These are phyloP conservation scores for Sturnus vulgaris DNA, from an alignment of 2,113 vertebrate genomes.

Conservation along the genomic window DNA sequence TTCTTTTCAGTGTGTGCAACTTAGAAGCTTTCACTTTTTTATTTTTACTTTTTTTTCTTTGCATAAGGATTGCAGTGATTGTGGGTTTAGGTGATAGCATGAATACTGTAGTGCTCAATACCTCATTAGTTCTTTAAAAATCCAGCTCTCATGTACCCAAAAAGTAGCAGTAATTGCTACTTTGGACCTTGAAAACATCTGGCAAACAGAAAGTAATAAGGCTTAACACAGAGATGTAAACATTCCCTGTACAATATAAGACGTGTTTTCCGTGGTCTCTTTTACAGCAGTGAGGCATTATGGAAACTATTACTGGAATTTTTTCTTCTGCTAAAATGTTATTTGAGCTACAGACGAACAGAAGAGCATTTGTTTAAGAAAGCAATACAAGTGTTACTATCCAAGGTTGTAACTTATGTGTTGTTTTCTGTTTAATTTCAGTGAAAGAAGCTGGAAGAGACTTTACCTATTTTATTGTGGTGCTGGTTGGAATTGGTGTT, in stretches of 20 bases:
- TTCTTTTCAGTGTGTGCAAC: background rate
- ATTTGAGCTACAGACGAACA: background rate
- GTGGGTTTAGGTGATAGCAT: background rate
- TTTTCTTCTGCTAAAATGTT: background rate
- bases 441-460: slow-evolving; percentile 92
- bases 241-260: background rate
- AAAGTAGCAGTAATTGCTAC: background rate
- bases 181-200: background rate
- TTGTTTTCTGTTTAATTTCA: slow-evolving; percentile 66
- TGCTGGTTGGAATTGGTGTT: slow-evolving; percentile 86
- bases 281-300: background rate
- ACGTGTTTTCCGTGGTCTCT: background rate
- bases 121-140: background rate
- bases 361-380: background rate
- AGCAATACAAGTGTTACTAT: background rate
- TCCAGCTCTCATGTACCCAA: background rate
- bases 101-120: background rate
- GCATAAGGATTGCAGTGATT: background rate
- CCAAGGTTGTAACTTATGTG: background rate
- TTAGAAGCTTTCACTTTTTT: background rate
- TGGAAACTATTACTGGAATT: background rate
- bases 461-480: slow-evolving; percentile 88
- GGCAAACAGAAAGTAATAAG: background rate
- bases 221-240: background rate
- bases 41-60: background rate